Conservation (phyloP, 2,113 vertebrate genomes). For the Galbula dea region DNA sequence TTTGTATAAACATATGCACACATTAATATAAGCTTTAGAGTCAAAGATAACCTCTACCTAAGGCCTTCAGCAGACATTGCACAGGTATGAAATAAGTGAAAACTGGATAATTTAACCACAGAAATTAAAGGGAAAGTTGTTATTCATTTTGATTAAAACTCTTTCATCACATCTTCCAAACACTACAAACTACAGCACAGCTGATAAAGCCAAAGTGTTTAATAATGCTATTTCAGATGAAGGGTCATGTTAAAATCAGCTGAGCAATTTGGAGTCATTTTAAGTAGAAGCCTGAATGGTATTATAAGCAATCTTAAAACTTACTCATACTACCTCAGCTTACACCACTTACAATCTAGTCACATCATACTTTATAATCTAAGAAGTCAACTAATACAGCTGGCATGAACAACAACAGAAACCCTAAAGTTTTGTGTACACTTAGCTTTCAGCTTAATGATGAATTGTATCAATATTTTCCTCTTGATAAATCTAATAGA, state of each 20-base stretch:
- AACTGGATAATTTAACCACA: background rate
- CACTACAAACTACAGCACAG: background rate
- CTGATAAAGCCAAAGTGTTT: background rate
- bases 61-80: background rate
- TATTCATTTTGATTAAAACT: background rate
- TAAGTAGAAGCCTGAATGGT: background rate
- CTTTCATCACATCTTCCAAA: background rate
- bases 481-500: conserved; percentile 9
- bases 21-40: background rate
- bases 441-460: conserved; percentile 1
- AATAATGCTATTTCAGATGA: conserved; percentile 33
- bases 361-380: background rate
- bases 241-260: conserved; percentile 39
- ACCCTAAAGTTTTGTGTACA: background rate
- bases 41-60: background rate
- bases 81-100: conserved; percentile 10
- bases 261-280: conserved; percentile 20
- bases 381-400: conserved; percentile 47
- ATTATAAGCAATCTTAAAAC: conserved; percentile 28
- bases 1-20: background rate
- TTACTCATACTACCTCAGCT: background rate
- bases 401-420: background rate
- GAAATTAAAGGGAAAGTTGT: background rate
- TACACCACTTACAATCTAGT: conserved; percentile 27
- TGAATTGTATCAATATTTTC: conserved; percentile 43